A percentile compares a stretch with the other conserved stretches of the same genome.
phyloP scores from a whole-genome alignment of 1,140 invertebrate species.

The Condylostylus longicornis region DNA sequence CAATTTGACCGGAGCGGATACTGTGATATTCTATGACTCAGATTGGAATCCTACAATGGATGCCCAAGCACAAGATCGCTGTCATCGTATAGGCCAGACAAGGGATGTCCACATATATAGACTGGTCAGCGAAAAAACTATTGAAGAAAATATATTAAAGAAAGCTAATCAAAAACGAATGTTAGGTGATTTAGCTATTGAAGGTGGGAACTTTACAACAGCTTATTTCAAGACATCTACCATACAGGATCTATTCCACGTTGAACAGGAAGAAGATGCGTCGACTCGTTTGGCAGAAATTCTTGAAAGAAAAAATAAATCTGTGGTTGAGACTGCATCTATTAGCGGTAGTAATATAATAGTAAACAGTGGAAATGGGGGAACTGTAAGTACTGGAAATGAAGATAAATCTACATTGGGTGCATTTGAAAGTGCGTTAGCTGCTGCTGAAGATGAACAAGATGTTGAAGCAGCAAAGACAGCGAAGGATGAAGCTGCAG shows the following conservation, averaged over 20 bases:
- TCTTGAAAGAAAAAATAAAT: conserved; percentile 26
- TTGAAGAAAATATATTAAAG: conserved; percentile 98
- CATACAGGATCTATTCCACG: conserved; percentile 82
- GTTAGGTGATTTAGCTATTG: conserved; percentile 93
- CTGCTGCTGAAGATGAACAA: conserved; percentile 85
- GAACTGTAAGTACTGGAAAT: not conserved
- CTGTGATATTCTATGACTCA: conserved; percentile 98
- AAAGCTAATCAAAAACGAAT: conserved; percentile 97
- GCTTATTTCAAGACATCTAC: conserved; percentile 91
- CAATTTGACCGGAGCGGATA: conserved; percentile 98
- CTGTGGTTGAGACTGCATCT: conserved; percentile 10
- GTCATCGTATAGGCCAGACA: conserved; percentile 97
- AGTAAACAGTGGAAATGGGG: not conserved
- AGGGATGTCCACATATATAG: conserved; percentile 98
- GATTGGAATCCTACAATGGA: conserved; percentile 99
- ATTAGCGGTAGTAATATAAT: conserved; percentile 7
- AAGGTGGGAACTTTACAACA: conserved; percentile 97
- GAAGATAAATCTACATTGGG: conserved; percentile 45
- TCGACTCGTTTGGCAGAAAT: conserved; percentile 47
- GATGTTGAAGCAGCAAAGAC: conserved; percentile 82
- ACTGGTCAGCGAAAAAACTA: conserved; percentile 88
- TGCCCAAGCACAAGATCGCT: conserved; percentile 95
- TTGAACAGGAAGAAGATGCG: conserved; percentile 50
- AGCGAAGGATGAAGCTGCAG: conserved; percentile 82
- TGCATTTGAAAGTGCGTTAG: conserved; percentile 67